Base-by-base conservation (phyloP, 1,140 invertebrate species). In the Bombus soroeensis region DNA sequence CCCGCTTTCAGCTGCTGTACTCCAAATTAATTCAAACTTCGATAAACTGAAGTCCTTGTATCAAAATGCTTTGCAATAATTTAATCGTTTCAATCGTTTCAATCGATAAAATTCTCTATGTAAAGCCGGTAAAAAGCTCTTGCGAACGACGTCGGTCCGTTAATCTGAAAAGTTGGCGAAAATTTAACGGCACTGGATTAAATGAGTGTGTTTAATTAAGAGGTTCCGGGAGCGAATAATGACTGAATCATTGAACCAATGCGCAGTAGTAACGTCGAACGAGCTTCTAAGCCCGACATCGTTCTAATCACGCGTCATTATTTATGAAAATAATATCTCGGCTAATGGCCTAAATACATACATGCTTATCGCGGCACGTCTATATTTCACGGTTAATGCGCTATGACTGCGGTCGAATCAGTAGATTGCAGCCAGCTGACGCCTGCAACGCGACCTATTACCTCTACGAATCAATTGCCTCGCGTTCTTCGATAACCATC, bases 331-430 rank as follows among this genome's bases (percentile, higher is more conserved):
- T 80, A 53, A 80, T 64, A 32, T 22, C 39, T 39, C 3, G 12
- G 6, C 10, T 37, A 75, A 64, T 37, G 41, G 13, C 32, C 57
- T 37, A 43, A 75, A 66, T 37, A 18, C 57, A 32, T 47, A 18
- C 57, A 39, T 4, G 68, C 22, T 62, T 59, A 73, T 81, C 79
- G 53, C 37, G 10, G 8, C 28, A 5, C 68, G 6, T 32, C 43
- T 62, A 75, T 82, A 62, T 74, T 82, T 73, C 70, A 73, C 53
- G 68, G 28, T 81, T 73, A 73, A 73, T 41, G 28, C 79, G 47
- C 32, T 12, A 64, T 43, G 78, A 41, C 39, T 28, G 66, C 25
- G 47, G 68, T 62, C 32, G 71, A 82, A 74, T 82, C 70, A 47
- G 71, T 64, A 74, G 41, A 8, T 74, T 64, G 32, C n/a, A 64